phyloP scores from a whole-genome alignment of 2,113 vertebrate species.

The Cyprinus carpio region DNA sequence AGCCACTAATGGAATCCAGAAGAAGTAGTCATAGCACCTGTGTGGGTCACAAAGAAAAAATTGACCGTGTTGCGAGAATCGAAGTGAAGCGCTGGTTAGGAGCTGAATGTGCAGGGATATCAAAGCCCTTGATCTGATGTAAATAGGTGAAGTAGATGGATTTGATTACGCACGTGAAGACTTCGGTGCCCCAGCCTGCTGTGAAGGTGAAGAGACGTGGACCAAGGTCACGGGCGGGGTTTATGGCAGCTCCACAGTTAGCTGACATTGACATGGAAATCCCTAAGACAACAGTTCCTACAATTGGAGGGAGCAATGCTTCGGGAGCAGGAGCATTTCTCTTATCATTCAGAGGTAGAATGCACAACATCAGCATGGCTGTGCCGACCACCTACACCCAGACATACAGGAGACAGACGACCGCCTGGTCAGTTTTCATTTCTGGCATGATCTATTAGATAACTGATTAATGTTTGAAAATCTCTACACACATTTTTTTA shows the following conservation, averaged over 20 bases:
- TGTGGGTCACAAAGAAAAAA: not conserved
- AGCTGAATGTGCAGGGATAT: not conserved
- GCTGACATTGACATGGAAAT: constrained; percentile 78
- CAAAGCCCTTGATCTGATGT: not conserved
- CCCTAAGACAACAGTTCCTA: constrained; percentile 75
- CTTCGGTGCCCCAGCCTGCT: constrained; percentile 85
- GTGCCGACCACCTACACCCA: constrained; percentile 80
- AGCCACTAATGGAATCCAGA: constrained; percentile 77
- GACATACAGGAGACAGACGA: not conserved
- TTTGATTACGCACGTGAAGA: constrained; percentile 73
- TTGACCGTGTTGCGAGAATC: no score
- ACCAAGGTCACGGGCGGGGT: constrained; percentile 84
- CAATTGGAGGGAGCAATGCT: constrained; percentile 74
- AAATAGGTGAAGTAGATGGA: not conserved
- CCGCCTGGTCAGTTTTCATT: not conserved
- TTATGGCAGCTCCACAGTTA: constrained; percentile 84
- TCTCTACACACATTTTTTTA: not conserved
- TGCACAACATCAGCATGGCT: constrained; percentile 71
- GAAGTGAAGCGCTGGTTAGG: not conserved
- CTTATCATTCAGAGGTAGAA: constrained; percentile 75
- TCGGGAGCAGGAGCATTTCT: constrained; percentile 76
- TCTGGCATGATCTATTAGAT: not conserved
- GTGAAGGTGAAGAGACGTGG: constrained; percentile 83
- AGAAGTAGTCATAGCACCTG: constrained; percentile 70
- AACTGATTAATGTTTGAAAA: not conserved